Percentiles rank a stretch among this genome's conserved stretches.
These are phyloP conservation scores for Amphipyra berbera DNA, from an alignment of 2,888 invertebrate genomes.

Conservation along the genomic window DNA sequence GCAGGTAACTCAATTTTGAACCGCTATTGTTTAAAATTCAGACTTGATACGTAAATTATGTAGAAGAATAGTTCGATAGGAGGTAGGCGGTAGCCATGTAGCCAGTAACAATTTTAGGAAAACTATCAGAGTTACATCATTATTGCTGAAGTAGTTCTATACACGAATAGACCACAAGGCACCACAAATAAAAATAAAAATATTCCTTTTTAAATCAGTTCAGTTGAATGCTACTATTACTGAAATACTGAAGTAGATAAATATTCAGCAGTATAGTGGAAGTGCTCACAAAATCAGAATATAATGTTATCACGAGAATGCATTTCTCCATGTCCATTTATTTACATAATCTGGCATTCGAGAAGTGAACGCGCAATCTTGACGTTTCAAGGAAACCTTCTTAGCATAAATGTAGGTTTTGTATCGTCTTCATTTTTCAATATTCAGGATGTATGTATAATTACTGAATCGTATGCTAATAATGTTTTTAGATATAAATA, in stretches of 20 bases:
- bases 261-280: slow-evolving; percentile 36
- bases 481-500: too few species aligned
- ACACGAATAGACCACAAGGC: slow-evolving; percentile 8
- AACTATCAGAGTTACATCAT: background rate
- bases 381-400: slow-evolving; percentile 27
- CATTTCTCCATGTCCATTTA: slow-evolving; percentile 48
- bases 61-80: too few species aligned
- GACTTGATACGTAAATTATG: too few species aligned
- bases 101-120: too few species aligned
- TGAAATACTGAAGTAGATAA: slow-evolving; percentile 26
- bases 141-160: background rate
- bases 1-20: too few species aligned
- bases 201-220: slow-evolving; percentile 14
- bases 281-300: slow-evolving; percentile 45
- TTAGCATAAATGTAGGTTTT: slow-evolving; percentile 32
- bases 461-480: too few species aligned
- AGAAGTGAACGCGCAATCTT: slow-evolving; percentile 45
- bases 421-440: slow-evolving; percentile 8
- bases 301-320: slow-evolving; percentile 45
- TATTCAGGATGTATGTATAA: slow-evolving; percentile 1
- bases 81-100: too few species aligned
- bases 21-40: too few species aligned
- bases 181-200: slow-evolving; percentile 15
- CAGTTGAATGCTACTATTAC: slow-evolving; percentile 11
- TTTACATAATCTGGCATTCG: slow-evolving; percentile 58